phyloP scores from a whole-genome alignment of 2,113 vertebrate genomes.

The Notarius lentiginosus region DNA sequence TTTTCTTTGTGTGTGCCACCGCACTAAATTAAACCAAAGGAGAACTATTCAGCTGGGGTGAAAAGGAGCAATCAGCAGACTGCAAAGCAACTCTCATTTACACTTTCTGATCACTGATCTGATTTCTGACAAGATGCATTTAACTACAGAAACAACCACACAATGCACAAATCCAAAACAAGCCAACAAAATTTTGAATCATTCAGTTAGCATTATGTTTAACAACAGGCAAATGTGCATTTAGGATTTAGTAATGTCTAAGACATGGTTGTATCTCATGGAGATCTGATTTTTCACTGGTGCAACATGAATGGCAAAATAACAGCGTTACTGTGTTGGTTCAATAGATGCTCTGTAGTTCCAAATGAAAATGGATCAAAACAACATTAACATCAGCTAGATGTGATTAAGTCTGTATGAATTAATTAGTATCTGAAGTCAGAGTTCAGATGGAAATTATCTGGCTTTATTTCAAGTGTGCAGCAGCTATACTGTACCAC shows the following conservation, averaged over 20 bases:
- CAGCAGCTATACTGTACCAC: neutral
- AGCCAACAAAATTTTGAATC: neutral
- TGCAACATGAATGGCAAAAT: neutral
- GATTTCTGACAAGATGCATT: slow-evolving; percentile 19
- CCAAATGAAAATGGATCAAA: neutral
- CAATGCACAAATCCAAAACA: neutral
- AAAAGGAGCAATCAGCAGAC: slow-evolving; percentile 27
- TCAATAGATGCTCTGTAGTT: neutral
- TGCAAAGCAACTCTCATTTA: slow-evolving; percentile 20
- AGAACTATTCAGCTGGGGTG: slow-evolving; percentile 20
- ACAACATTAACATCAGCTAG: neutral
- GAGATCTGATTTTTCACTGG: neutral
- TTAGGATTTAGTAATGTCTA: neutral
- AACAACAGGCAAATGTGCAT: neutral
- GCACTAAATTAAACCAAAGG: slow-evolving; percentile 21
- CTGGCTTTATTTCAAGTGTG: neutral
- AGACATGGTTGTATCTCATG: neutral
- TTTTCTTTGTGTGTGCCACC: slow-evolving; percentile 15
- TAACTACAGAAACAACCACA: neutral
- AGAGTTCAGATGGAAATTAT: neutral
- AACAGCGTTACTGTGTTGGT: neutral
- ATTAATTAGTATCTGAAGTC: neutral
- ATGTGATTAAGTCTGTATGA: neutral
- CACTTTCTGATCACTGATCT: slow-evolving; percentile 15
- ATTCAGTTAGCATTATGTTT: neutral